phyloP scores from a whole-genome alignment of 2,797 vertebrate species.

The Sebastes goodei region DNA sequence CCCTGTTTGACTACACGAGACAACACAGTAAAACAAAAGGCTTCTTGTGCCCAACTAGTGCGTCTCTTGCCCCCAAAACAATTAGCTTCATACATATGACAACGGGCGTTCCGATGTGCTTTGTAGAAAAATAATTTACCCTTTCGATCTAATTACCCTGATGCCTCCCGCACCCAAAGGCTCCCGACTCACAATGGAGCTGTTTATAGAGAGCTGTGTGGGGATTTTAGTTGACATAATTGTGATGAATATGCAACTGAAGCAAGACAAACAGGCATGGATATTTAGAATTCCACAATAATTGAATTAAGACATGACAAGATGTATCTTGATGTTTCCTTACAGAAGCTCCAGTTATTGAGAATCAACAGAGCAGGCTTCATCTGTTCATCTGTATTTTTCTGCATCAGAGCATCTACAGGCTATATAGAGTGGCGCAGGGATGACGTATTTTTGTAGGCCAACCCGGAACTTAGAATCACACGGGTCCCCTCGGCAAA shows the following conservation, averaged over 20 bases:
- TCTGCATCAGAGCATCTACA: constrained; percentile 2
- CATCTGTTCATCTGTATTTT: not conserved
- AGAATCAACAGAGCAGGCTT: constrained; percentile 19
- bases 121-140: constrained; percentile 60
- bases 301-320: constrained; percentile 59
- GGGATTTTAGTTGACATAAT: constrained; percentile 58
- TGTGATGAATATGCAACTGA: constrained; percentile 59
- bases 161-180: constrained; percentile 39
- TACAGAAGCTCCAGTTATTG: constrained; percentile 26
- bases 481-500: too few species aligned
- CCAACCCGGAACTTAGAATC: too few species aligned
- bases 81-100: constrained; percentile 53
- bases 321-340: constrained; percentile 39
- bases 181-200: constrained; percentile 49
- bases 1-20: constrained; percentile 32
- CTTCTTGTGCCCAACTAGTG: constrained; percentile 35
- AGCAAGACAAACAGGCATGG: constrained; percentile 58
- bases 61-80: constrained; percentile 45
- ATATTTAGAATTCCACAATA: constrained; percentile 62
- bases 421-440: not conserved
- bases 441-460: too few species aligned
- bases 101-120: constrained; percentile 53
- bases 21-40: constrained; percentile 48
- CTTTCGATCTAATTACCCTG: constrained; percentile 63
- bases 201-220: constrained; percentile 49